phyloP scores from a whole-genome alignment of 2,797 vertebrate genomes.

The Typhlichthys subterraneus region DNA sequence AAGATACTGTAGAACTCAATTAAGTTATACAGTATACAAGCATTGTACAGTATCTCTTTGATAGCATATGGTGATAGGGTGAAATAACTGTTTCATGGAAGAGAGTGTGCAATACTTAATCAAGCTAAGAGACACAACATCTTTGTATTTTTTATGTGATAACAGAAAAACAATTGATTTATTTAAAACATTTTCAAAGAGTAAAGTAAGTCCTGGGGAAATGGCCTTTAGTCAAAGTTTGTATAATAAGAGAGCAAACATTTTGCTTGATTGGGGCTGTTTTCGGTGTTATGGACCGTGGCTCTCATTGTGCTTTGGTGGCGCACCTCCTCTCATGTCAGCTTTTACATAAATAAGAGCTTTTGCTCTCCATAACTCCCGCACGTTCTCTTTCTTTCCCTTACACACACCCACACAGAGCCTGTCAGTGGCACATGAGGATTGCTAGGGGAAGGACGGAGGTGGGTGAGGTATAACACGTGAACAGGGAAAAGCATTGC shows the following conservation, averaged over 20 bases:
- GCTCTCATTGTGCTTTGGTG: constrained; percentile 58
- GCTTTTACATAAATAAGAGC: constrained; percentile 79
- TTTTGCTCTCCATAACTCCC: constrained; percentile 55
- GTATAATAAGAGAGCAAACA: background rate
- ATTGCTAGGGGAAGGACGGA: constrained; percentile 73
- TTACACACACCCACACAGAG: constrained; percentile 79
- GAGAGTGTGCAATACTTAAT: too few relatives aligned
- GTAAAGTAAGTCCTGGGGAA: background rate
- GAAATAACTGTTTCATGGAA: too few relatives aligned
- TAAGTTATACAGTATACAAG: too few relatives aligned
- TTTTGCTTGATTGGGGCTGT: constrained; percentile 21
- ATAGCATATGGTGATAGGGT: too few relatives aligned
- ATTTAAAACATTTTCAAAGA: too few relatives aligned
- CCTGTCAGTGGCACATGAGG: constrained; percentile 77
- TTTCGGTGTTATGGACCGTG: constrained; percentile 42
- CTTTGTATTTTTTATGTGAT: background rate
- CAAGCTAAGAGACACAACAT: background rate
- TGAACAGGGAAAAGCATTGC: constrained; percentile 69
- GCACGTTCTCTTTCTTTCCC: constrained; percentile 59
- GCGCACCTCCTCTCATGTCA: constrained; percentile 74
- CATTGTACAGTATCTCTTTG: too few relatives aligned
- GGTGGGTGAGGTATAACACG: constrained; percentile 77
- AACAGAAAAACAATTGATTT: too few relatives aligned
- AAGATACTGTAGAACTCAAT: too few relatives aligned
- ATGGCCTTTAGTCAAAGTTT: background rate